Evolutionary conservation across 2,888 invertebrate species (phyloP).

Genomic region (Chloromyia formosa): DNA sequence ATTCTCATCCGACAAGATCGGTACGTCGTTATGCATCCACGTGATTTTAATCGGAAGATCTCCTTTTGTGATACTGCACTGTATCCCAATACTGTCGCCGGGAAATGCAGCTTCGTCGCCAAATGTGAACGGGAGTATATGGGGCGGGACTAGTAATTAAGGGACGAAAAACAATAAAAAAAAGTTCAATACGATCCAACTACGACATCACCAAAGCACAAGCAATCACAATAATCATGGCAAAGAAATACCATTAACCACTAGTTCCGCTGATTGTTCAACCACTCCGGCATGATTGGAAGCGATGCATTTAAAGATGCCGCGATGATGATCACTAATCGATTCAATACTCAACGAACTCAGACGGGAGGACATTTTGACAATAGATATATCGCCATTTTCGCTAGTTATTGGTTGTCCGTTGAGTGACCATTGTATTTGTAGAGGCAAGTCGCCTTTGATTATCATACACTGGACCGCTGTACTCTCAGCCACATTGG

Average conservation of each 20-base stretch:
- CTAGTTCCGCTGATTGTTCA: constrained; percentile 72
- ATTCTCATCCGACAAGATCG: constrained; percentile 58
- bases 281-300: constrained; percentile 74
- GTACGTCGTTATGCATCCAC: constrained; percentile 68
- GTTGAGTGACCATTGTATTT: constrained; percentile 80
- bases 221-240: too few species aligned
- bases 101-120: constrained; percentile 77
- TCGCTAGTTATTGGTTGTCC: constrained; percentile 68
- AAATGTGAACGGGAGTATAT: constrained; percentile 77
- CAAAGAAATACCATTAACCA: constrained; percentile 72
- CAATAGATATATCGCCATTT: constrained; percentile 68
- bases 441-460: constrained; percentile 82
- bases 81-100: constrained; percentile 74
- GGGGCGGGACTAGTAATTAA: constrained; percentile 67
- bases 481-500: constrained; percentile 80
- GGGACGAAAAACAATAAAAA: constrained; percentile 51
- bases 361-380: constrained; percentile 70
- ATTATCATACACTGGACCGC: constrained; percentile 79
- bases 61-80: constrained; percentile 70
- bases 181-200: not conserved
- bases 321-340: constrained; percentile 77
- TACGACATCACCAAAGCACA: too few species aligned
- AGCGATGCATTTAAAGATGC: constrained; percentile 78
- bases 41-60: constrained; percentile 72
- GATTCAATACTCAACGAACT: constrained; percentile 79